phyloP scores from a whole-genome alignment of 2,797 vertebrate species.

The Lagodon rhomboides region DNA sequence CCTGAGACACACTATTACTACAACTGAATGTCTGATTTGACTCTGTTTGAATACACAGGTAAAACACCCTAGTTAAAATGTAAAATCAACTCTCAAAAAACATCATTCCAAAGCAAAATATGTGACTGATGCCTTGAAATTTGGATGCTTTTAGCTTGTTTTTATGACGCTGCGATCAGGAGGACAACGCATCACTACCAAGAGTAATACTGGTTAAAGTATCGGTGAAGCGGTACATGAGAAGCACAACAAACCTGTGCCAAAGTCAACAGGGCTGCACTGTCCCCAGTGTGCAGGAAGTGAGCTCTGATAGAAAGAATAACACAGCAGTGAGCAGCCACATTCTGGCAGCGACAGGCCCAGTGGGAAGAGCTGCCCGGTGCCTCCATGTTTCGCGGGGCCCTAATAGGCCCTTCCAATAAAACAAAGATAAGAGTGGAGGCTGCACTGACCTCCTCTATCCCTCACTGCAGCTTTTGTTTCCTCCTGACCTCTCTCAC shows the following conservation, averaged over 20 bases:
- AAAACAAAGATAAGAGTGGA: conserved; percentile 76
- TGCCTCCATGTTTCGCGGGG: conserved; percentile 44
- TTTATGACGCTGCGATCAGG: not conserved
- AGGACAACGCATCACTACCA: conserved; percentile 2
- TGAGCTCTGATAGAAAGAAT: conserved; percentile 71
- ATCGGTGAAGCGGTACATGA: not conserved
- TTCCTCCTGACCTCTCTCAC: conserved; percentile 69
- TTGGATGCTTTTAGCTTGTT: not conserved
- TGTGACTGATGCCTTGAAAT: not conserved
- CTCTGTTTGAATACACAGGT: not conserved
- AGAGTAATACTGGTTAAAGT: conserved; percentile 15
- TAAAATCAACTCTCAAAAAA: not conserved
- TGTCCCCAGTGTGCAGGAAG: conserved; percentile 73
- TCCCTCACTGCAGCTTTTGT: conserved; percentile 65
- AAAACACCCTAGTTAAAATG: not conserved
- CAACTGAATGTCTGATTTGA: too few species aligned
- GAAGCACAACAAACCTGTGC: conserved; percentile 56
- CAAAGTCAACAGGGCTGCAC: conserved; percentile 75
- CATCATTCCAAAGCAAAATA: not conserved
- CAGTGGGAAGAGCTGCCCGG: conserved; percentile 35
- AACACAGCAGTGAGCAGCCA: conserved; percentile 58
- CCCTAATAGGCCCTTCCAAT: conserved; percentile 63
- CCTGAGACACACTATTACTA: too few species aligned
- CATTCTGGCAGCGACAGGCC: conserved; percentile 47
- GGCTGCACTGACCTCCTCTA: conserved; percentile 50